Conservation (phyloP, 2,888 invertebrate species). For the Baccha elongata region DNA sequence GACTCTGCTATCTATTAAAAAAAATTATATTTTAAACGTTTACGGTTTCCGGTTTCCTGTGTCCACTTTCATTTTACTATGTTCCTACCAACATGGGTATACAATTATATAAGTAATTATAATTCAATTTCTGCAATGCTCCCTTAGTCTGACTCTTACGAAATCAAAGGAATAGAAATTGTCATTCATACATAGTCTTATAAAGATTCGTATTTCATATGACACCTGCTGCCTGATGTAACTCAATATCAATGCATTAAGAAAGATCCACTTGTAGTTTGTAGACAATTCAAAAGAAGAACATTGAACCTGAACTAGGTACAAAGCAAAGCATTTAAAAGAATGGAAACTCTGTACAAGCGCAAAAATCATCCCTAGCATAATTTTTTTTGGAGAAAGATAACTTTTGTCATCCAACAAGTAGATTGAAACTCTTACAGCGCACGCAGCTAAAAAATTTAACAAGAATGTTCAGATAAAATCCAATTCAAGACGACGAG, state of each 20-base stretch:
- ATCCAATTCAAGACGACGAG: no score
- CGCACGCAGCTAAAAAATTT: neutral
- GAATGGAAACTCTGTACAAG: neutral
- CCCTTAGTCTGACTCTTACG: no score
- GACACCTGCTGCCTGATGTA: slow-evolving; percentile 58
- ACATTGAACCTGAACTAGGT: slow-evolving; percentile 45
- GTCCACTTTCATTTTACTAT: no score
- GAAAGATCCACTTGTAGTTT: slow-evolving; percentile 27
- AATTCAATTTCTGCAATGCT: no score
- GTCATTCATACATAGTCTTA: neutral
- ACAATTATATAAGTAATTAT: no score
- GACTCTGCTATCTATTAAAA: no score
- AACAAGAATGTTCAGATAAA: slow-evolving; percentile 33
- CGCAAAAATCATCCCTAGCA: slow-evolving; percentile 21
- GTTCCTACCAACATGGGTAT: no score
- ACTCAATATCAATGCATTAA: slow-evolving; percentile 8
- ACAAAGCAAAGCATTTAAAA: neutral
- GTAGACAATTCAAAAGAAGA: slow-evolving; percentile 10
- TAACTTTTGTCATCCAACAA: slow-evolving; percentile 5
- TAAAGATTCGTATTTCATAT: slow-evolving; percentile 25
- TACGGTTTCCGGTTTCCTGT: no score
- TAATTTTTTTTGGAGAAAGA: slow-evolving; percentile 3
- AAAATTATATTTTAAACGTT: no score
- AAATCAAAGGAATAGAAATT: no score
- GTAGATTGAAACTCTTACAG: slow-evolving; percentile 12